phyloP scores from a whole-genome alignment of 2,888 invertebrate species.

The Andrena trimmerana region DNA sequence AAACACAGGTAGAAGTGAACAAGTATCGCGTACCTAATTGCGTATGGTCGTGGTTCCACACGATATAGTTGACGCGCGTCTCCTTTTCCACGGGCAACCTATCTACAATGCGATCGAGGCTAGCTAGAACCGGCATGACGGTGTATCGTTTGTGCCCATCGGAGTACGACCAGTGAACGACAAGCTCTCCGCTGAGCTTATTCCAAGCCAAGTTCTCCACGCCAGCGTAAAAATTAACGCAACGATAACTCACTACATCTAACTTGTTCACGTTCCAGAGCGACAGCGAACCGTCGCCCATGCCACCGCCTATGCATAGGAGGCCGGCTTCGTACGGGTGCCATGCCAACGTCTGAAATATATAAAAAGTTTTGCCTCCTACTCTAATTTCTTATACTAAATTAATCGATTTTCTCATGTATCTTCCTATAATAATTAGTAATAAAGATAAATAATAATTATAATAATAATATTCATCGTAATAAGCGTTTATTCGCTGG shows the following conservation, averaged over 20 bases:
- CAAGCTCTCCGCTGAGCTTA: slow-evolving; percentile 78
- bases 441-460: too few species aligned
- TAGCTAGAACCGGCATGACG: slow-evolving; percentile 73
- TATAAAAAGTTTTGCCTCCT: neutral
- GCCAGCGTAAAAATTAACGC: slow-evolving; percentile 63
- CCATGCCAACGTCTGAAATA: slow-evolving; percentile 78
- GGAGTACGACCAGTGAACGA: slow-evolving; percentile 78
- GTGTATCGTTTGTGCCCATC: slow-evolving; percentile 52
- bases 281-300: slow-evolving; percentile 72
- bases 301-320: slow-evolving; percentile 78
- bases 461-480: too few species aligned
- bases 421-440: too few species aligned
- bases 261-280: slow-evolving; percentile 77
- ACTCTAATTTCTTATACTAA: too few species aligned
- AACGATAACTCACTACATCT: slow-evolving; percentile 65
- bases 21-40: slow-evolving; percentile 71
- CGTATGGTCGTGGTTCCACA: slow-evolving; percentile 77
- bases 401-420: too few species aligned
- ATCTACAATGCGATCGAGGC: slow-evolving; percentile 77
- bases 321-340: slow-evolving; percentile 75
- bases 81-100: slow-evolving; percentile 63
- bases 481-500: neutral
- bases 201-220: slow-evolving; percentile 78
- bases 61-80: slow-evolving; percentile 55
- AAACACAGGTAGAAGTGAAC: neutral